These are phyloP conservation scores for Rotaria macrura DNA, from an alignment of 2,888 invertebrate species.

Conservation along the genomic window DNA sequence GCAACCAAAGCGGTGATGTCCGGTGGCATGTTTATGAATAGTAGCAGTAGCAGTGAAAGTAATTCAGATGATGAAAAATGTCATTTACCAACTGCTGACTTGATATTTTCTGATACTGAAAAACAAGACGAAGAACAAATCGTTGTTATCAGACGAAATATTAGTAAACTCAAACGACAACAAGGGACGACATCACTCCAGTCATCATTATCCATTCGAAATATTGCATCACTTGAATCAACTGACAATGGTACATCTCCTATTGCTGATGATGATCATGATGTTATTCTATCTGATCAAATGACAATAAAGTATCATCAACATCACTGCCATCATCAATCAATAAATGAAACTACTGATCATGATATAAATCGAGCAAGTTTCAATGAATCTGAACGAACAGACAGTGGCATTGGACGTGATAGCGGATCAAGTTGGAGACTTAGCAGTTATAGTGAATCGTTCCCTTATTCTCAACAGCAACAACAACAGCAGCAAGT, in stretches of 20 bases:
- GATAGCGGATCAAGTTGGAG: conserved; percentile 13
- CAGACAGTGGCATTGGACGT: conserved; percentile 15
- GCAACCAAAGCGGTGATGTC: conserved; percentile 1
- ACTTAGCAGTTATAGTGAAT: background rate
- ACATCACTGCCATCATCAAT: too few species aligned
- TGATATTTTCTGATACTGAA: background rate
- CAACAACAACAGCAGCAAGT: background rate
- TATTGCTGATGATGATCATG: background rate
- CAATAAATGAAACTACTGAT: background rate
- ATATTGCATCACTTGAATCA: background rate
- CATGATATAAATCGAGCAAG: background rate
- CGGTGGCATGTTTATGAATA: conserved; percentile 10
- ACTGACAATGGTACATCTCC: background rate
- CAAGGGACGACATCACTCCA: background rate
- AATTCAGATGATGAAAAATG: background rate
- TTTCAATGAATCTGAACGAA: conserved; percentile 18
- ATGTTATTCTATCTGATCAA: background rate
- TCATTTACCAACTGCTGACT: background rate
- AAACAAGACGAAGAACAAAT: background rate
- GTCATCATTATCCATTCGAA: background rate
- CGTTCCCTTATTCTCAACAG: background rate
- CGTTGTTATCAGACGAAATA: background rate
- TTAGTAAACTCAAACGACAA: background rate
- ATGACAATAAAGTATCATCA: background rate
- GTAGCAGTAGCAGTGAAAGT: background rate